Conservation (phyloP, 2,113 vertebrate genomes). For the Equus przewalskii region DNA sequence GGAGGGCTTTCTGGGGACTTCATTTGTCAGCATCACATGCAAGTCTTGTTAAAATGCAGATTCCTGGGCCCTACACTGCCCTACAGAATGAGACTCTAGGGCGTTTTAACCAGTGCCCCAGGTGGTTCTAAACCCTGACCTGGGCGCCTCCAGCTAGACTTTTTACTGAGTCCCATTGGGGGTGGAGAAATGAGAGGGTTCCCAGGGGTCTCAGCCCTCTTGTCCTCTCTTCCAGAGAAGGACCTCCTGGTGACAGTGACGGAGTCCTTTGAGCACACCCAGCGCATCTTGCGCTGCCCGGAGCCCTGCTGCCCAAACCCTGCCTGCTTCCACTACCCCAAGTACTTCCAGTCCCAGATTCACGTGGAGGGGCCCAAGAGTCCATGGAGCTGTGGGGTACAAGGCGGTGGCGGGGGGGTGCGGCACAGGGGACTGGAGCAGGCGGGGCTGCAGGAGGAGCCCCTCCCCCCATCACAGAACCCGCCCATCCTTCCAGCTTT, state of each 20-base stretch:
- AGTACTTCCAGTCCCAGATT: constrained; percentile 76
- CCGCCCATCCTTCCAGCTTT: constrained; percentile 52
- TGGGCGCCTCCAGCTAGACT: background rate
- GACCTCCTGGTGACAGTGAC: constrained; percentile 87
- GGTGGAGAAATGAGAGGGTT: background rate
- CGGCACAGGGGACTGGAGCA: rapidly evolving
- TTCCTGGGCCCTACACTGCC: background rate
- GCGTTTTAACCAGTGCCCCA: background rate
- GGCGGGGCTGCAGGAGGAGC: background rate
- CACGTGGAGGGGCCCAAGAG: constrained; percentile 41
- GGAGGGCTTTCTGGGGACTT: background rate
- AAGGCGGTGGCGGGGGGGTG: rapidly evolving
- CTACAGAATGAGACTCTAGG: background rate
- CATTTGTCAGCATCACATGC: background rate
- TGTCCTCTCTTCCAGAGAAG: constrained; percentile 74
- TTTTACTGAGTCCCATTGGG: background rate
- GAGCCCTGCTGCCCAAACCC: constrained; percentile 52
- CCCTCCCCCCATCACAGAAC: constrained; percentile 5
- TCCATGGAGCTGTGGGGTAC: constrained; percentile 62
- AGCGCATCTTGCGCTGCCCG: constrained; percentile 70
- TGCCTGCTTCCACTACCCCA: constrained; percentile 88
- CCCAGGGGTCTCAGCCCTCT: background rate
- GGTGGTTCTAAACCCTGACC: background rate
- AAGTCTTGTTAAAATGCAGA: background rate
- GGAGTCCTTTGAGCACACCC: constrained; percentile 89